Base-by-base conservation (phyloP, 2,797 vertebrate species). In the Argentina silus region DNA sequence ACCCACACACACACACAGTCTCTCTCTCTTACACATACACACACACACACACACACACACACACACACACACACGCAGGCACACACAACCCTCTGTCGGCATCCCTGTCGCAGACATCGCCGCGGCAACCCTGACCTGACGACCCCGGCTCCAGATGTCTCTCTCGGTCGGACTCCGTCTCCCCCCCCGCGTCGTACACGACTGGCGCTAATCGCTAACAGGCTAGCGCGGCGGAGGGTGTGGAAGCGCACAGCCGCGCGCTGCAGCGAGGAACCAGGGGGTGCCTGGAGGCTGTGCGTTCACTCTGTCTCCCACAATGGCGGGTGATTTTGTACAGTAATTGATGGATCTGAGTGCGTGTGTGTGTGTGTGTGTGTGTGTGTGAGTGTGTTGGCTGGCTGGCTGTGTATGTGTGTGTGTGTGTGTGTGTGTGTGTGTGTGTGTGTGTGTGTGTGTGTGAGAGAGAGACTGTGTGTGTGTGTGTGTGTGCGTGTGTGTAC, bases 71-170 rank as follows among this genome's bases (percentile, higher is more conserved):
- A 3, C 50, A 11, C 56, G n/a, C n/a, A n/a, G n/a, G n/a, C n/a
- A 8, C 56, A 59, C 6, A 2, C 9, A 1, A 69, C 71, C 56
- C 75, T 66, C 15, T 75, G 15, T 42, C 62, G 76, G 36, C 48
- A 70, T 59, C 69, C 65, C n/a, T 48, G 71, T 85, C 69, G 71
- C 72, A 69, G 61, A 71, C 72, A 64, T 70, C 42, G 72, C 72
- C 71, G 70, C 55, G 14, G 64, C 61, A 70, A 61, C 76, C 53
- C 72, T 74, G 77, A 80, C 75, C 76, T 71, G 56, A 61, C 0
- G 76, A 85, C 85, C 80, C 67, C 10, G 56, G 74, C 73, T 86
- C 87, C 88, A 90, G 85, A 90, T 92, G 88, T 90, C 80, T 77
- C 68, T 78, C 86, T 80, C 27, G 27, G 84, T 64, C 78, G 82